Base-by-base conservation (phyloP, 2,888 invertebrate genomes). In the Drosophila sordidapex region DNA sequence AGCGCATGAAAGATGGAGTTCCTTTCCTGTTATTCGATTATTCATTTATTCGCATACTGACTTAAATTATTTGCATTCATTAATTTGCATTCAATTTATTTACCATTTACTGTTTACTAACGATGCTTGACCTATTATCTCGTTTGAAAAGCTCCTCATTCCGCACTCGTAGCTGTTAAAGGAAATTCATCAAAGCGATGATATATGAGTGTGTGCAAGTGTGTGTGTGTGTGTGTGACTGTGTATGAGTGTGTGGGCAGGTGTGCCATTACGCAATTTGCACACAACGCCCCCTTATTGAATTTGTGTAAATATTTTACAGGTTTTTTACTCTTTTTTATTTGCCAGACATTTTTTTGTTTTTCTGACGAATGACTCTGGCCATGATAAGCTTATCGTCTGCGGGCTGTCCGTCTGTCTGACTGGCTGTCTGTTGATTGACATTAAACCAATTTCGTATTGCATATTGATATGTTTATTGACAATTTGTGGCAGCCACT, bases 401-500 rank as follows among this genome's bases (percentile, higher is more conserved):
- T 52, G 73, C 25, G 25, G 46, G 38, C 56, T 48, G 48, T 54
- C 62, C n/a, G 35, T 40, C 38, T 10, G 18, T 48, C 48, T 48
- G 65, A 43, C 62, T 31, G 48, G 27, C n/a, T 46, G 70, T 74
- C 76, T 79, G 68, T 76, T 84, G 83, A 84, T 83, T 84, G 83
- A 83, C 85, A 85, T 81, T 81, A 84, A 84, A 67, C 81, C 83
- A 85, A 84, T 84, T 85, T 85, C 68, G 61, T 76, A 72, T 59
- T 72, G 85, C 81, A 85, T 84, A 84, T 84, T 84, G 83, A 84
- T 84, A 84, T 85, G 83, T 83, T 83, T 84, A 84, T 82, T 83
- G 83, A 83, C 83, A 84, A 72, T 83, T 83, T 78, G 77, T 57
- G 80, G 82, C 79, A 78, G 70, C 57, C 60, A 18, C 54, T 53